These are phyloP conservation scores for Nemotelus nigrinus DNA, from an alignment of 2,888 invertebrate genomes.

Conservation along the genomic window DNA sequence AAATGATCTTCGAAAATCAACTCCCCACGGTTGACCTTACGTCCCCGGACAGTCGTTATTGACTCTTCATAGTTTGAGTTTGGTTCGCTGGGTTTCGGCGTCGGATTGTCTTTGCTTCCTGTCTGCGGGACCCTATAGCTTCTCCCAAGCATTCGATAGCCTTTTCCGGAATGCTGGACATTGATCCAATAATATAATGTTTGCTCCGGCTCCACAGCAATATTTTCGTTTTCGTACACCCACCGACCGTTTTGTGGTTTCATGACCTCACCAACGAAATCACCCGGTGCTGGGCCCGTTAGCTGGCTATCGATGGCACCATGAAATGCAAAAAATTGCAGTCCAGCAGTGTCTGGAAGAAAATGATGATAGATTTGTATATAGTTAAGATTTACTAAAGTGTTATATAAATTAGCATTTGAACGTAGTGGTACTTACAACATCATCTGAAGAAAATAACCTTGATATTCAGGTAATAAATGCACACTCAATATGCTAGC, in stretches of 20 bases:
- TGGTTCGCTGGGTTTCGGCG: background rate
- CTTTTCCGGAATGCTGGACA: slow-evolving; percentile 66
- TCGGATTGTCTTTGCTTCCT: background rate
- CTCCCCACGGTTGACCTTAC: slow-evolving; percentile 65
- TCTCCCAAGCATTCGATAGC: slow-evolving; percentile 36
- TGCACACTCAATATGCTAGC: no score
- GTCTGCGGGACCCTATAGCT: background rate
- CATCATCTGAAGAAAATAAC: no score
- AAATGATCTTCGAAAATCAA: slow-evolving; percentile 74
- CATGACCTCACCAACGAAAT: slow-evolving; percentile 66
- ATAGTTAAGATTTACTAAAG: background rate
- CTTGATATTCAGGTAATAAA: no score
- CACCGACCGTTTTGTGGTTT: slow-evolving; percentile 66
- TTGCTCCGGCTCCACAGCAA: slow-evolving; percentile 67
- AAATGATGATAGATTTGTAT: background rate
- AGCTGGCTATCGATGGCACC: slow-evolving; percentile 71
- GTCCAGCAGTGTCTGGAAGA: slow-evolving; percentile 62
- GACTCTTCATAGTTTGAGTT: slow-evolving; percentile 34
- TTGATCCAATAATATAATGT: slow-evolving; percentile 72
- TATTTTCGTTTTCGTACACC: slow-evolving; percentile 66
- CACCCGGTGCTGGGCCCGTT: slow-evolving; percentile 66
- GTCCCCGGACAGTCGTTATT: slow-evolving; percentile 61
- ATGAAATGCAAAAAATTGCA: slow-evolving; percentile 71
- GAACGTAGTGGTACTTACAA: no score
- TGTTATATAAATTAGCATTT: no score